Base-by-base conservation (phyloP, 1,140 invertebrate species). In the Adelges cooleyi region DNA sequence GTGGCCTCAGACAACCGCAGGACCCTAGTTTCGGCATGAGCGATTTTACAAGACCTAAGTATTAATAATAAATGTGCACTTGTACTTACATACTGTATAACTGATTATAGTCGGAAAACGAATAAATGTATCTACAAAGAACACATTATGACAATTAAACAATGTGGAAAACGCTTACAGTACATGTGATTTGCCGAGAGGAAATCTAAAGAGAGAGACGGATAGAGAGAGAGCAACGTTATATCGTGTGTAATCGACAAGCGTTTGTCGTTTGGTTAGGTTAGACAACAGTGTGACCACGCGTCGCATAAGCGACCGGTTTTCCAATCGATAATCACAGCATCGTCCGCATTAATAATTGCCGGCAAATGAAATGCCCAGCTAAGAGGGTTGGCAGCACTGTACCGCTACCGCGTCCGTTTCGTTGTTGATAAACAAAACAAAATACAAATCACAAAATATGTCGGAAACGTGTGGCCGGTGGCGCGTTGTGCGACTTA, bases 171-270 rank as follows among this genome's bases (percentile, higher is more conserved):
- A 48, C 42, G 56, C 56, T 48, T 27, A 59, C 13, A 62, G 56
- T 62, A 62, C 56, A 62, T 62, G 56, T 62, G 56, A 62, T 62
- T 62, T 33, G 56, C 18, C 56, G 40, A 62, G 56, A 62, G 56
- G 56, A 62, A 62, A 44, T 62, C 56, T 10, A 42, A 62, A 62
- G 56, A 62, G 56, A 62, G 42, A 62, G 56, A 46, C 25, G 42
- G 56, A 17, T 48, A 33, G 25, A 20, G 23, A 22, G 56, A 48
- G 29, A 5, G 5, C 29, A 33, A 33, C 23, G 23, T 1, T 29
- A 38, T 36, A 48, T 62, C 44, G 56, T 42, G 25, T 46, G 29
- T 18, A 48, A 62, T 62, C 42, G 56, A 62, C 56, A 18, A 62
- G 27, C 42, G 27, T 46, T 48, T 18, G 5, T 15, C 5, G 5